Base-by-base conservation (phyloP, 2,888 invertebrate species). In the Euzophera pinguis region DNA sequence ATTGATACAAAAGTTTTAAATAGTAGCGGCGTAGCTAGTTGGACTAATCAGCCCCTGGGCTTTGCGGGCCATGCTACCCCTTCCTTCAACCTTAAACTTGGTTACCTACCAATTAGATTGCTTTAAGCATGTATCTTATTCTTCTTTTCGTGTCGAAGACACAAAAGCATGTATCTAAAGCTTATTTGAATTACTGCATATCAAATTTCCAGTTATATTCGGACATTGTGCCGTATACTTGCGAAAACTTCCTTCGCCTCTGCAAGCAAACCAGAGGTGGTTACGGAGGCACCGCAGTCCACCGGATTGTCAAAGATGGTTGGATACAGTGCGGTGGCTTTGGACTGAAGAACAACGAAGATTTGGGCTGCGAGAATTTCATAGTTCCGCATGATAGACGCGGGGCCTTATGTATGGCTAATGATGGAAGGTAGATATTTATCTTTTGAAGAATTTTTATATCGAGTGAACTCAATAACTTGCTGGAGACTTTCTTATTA, bases 401-500 rank as follows among this genome's bases (percentile, higher is more conserved):
- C 52, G 95, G 95, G 0, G 91, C 95, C 9, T 76, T 95, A n/a
- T 93, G 93, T 13, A 94, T 94, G 93, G 93, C 93, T 50, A 94
- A 95, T 71, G 89, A 91, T 71, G 93, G 93, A 47, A 91, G 85
- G 89, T 88, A 91, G 85, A 89, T 88, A 50, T 5, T 22, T 12
- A 9, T 13, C 1, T 27, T n/a, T 12, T 27, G 4, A 1, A 17
- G 14, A 9, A 38, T 1, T 38, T 7, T 38, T 14, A 38, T 22
- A 22, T 22, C n/a, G n/a, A n/a, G n/a, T n/a, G n/a, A n/a, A n/a
- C n/a, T n/a, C n/a, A n/a, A n/a, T n/a, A n/a, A n/a, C n/a, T n/a
- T n/a, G n/a, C 22, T 5, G 22, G 22, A 5, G 22, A 2, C 2
- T 3, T 22, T 22, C 3, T 22, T 22, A 22, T 2, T 3, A 22